Evolutionary conservation across 2,797 vertebrate species (phyloP).

Genomic region (Microctenopoma lineatum): DNA sequence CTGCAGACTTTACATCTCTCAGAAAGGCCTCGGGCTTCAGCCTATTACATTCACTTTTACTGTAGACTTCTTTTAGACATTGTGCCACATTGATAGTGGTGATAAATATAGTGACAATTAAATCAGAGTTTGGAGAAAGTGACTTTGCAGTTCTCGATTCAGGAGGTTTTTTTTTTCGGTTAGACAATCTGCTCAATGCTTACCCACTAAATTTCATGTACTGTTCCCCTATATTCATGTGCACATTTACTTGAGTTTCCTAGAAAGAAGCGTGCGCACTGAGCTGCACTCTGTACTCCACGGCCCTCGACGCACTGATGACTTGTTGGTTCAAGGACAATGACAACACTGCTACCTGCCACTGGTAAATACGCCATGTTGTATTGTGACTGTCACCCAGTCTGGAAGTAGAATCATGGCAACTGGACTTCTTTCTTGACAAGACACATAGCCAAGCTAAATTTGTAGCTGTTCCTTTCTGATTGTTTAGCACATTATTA

Average conservation of each 20-base stretch:
- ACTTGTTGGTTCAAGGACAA: not conserved
- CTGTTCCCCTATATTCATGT: not conserved
- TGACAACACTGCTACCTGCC: not conserved
- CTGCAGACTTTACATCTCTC: constrained; percentile 17
- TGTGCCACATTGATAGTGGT: constrained; percentile 4
- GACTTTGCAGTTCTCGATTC: not conserved
- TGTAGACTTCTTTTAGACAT: constrained; percentile 13
- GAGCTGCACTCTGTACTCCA: constrained; percentile 2
- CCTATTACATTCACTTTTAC: not conserved
- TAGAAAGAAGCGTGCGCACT: not conserved
- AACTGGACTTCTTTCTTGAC: too few species aligned
- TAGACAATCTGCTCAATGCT: too few species aligned
- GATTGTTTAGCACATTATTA: too few species aligned
- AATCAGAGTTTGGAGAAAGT: constrained; percentile 4
- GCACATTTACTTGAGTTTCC: too few species aligned
- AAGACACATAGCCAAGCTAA: not conserved
- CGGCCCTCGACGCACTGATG: constrained; percentile 9
- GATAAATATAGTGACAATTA: constrained; percentile 20
- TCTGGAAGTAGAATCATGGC: too few species aligned
- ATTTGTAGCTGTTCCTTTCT: not conserved
- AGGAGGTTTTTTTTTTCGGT: too few species aligned
- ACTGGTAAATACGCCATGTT: too few species aligned
- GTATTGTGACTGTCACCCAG: not conserved
- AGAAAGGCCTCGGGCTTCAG: constrained; percentile 17
- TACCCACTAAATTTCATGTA: too few species aligned